phyloP scores from a whole-genome alignment of 2,797 vertebrate genomes.

The Sebastes diaconus region DNA sequence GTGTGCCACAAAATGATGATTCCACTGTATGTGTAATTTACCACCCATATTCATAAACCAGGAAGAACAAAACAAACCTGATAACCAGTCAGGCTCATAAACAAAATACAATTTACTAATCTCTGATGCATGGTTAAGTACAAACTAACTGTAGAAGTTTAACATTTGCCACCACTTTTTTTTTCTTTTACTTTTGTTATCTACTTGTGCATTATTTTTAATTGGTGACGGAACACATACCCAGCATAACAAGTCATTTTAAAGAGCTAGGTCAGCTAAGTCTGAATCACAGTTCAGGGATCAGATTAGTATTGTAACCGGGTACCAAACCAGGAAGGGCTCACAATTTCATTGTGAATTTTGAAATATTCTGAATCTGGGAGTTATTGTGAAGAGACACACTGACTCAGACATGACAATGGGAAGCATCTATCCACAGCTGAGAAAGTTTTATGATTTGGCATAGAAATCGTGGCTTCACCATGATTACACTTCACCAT shows the following conservation, averaged over 20 bases:
- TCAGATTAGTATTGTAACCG: too few relatives aligned
- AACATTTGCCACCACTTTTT: too few relatives aligned
- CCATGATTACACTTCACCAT: neutral
- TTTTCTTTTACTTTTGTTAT: neutral
- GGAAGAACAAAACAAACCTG: neutral
- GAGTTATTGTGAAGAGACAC: neutral
- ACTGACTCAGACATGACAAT: neutral
- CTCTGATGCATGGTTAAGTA: neutral
- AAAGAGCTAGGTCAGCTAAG: neutral
- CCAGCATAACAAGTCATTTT: neutral
- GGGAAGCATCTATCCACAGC: neutral
- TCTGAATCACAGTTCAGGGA: neutral
- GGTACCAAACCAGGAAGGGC: too few relatives aligned
- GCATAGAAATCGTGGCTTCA: neutral
- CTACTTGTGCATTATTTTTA: neutral
- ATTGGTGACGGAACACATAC: neutral
- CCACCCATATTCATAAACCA: neutral
- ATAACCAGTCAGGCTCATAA: neutral
- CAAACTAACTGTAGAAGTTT: neutral
- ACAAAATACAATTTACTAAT: neutral
- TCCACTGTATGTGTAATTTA: conserved; percentile 29
- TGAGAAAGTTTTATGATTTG: neutral
- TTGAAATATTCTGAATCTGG: too few relatives aligned
- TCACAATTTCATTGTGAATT: too few relatives aligned
- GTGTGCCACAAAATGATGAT: conserved; percentile 12